Evolutionary conservation across 1,140 invertebrate genomes (phyloP), one percentile per base, ranked within the genome.

Genomic region (Polypedilum pembai): DNA sequence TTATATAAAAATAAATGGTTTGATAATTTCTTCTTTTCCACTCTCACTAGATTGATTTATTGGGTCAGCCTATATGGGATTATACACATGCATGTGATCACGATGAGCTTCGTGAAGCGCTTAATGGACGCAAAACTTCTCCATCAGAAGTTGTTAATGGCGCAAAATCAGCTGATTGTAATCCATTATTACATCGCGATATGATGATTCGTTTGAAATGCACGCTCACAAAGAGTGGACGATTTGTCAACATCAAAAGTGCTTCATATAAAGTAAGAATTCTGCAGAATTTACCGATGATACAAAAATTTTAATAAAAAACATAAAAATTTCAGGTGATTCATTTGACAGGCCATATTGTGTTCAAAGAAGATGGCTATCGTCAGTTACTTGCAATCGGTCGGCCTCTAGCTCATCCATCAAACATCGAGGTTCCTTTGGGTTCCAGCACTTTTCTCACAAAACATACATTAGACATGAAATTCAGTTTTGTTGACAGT

Each of bases 31-130:
- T 72, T 21, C 17, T 66, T 75, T 75, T 74, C 41, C 77, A 73
- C 86, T 86, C 24, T 33, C 5, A 33, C 21, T 83, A 96, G 94
- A 91, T 96, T 84, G 95, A 98, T 81, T 88, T 97, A 81, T 90
- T 97, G 86, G 95, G 95, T 1, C 93, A 95, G 78, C 96, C 91
- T 81, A 89, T 98, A 40, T 97, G 91, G 84, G 95, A 98, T 77
- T 96, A 95, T 80, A 91, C 90, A 74, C 95, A 98, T 83, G 94
- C 94, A 8, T 96, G 95, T 80, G 95, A 98, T 83, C 95, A 98
- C 80, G 92, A 93, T 56, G 95, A 98, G 82, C 88, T 98, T 15
- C 90, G 89, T 73, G 91, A 95, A 75, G 88, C 92, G 17, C 83
- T 97, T 3, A 81, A 78, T 75, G 76, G 77, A 65, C 12, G 78